These are phyloP conservation scores for Magallana ariakensis DNA, from an alignment of 1,140 invertebrate species.

Conservation along the genomic window DNA sequence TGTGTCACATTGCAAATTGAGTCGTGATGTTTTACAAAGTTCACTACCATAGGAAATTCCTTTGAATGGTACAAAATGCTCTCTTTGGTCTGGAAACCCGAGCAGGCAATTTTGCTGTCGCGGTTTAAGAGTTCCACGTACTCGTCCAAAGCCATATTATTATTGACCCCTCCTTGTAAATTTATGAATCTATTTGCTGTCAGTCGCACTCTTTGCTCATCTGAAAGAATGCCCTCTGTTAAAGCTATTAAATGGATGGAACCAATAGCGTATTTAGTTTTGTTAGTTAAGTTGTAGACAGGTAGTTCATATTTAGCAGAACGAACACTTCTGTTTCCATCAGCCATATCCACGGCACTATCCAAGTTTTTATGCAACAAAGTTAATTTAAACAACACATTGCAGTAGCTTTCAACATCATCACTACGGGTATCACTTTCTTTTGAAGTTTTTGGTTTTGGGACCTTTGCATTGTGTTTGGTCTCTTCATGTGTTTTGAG, in stretches of 20 bases:
- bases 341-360: slow-evolving; percentile 56
- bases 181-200: slow-evolving; percentile 54
- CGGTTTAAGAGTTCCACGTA: slow-evolving; percentile 58
- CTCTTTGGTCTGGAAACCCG: slow-evolving; percentile 46
- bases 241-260: slow-evolving; percentile 51
- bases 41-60: slow-evolving; percentile 53
- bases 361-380: slow-evolving; percentile 53
- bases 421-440: not conserved
- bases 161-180: slow-evolving; percentile 58
- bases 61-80: slow-evolving; percentile 56
- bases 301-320: slow-evolving; percentile 56
- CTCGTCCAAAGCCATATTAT: slow-evolving; percentile 58
- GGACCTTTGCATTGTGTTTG: slow-evolving; percentile 19
- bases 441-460: not conserved
- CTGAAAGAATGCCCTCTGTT: slow-evolving; percentile 23
- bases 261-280: slow-evolving; percentile 59
- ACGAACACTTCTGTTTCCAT: slow-evolving; percentile 50
- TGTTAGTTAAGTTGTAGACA: slow-evolving; percentile 56
- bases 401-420: slow-evolving; percentile 38
- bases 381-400: slow-evolving; percentile 53
- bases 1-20: slow-evolving; percentile 13
- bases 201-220: slow-evolving; percentile 47
- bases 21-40: slow-evolving; percentile 54
- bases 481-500: slow-evolving; percentile 39
- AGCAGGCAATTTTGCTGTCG: slow-evolving; percentile 55